phyloP scores from a whole-genome alignment of 1,140 invertebrate genomes.

The Drosophila novamexicana region DNA sequence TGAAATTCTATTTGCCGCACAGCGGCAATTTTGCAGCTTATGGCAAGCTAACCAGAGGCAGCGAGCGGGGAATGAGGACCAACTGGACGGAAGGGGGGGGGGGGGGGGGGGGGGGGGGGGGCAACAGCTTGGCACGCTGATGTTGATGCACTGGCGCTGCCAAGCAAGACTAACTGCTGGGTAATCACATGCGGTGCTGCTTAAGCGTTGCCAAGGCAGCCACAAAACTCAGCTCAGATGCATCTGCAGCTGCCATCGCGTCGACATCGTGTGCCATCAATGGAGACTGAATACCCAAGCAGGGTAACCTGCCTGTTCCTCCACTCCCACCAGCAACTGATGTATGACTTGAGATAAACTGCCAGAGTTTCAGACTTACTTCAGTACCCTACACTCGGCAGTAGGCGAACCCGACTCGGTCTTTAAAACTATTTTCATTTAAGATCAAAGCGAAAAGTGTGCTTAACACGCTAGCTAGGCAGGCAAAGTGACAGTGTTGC shows the following conservation, averaged over 20 bases:
- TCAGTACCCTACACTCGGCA: constrained; percentile 17
- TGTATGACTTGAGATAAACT: constrained; percentile 68
- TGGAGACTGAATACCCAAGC: constrained; percentile 45
- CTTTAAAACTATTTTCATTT: not conserved
- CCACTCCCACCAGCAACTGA: constrained; percentile 39
- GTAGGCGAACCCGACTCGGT: not conserved
- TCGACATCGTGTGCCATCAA: constrained; percentile 69
- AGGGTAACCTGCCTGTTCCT: constrained; percentile 12
- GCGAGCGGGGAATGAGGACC: not conserved
- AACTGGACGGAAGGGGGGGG: not conserved
- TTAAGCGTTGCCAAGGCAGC: constrained; percentile 65
- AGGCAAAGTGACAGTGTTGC: not conserved
- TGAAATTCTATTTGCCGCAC: constrained; percentile 78
- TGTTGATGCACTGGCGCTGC: constrained; percentile 54
- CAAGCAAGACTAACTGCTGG: constrained; percentile 72
- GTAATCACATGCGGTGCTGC: constrained; percentile 79
- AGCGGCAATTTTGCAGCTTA: constrained; percentile 73
- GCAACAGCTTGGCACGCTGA: constrained; percentile 56
- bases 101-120: not conserved
- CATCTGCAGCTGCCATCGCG: constrained; percentile 38
- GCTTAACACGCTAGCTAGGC: not conserved
- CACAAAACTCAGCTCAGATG: constrained; percentile 45
- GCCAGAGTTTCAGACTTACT: constrained; percentile 14
- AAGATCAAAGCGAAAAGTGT: not conserved
- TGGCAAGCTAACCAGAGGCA: constrained; percentile 20